Percentiles rank a stretch among this genome's conserved stretches.
Evolutionary conservation across 1,140 invertebrate genomes (phyloP).

Genomic region (Megalopta genalis): DNA sequence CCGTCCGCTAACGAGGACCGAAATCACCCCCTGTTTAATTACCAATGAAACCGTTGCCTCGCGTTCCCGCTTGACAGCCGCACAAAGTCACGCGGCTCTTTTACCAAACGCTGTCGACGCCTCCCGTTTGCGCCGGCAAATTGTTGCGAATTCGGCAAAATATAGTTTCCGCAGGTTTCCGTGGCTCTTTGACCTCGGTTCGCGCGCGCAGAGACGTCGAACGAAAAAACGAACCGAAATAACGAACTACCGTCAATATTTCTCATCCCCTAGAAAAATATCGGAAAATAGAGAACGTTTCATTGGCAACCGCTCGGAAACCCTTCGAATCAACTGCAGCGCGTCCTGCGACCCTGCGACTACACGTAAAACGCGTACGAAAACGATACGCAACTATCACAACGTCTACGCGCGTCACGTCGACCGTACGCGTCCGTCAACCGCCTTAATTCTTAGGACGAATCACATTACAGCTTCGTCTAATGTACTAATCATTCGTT

Average conservation of each 20-base stretch:
- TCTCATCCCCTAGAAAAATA: constrained; percentile 4
- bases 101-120: background rate
- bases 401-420: background rate
- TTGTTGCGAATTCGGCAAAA: background rate
- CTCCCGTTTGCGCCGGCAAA: too few relatives aligned
- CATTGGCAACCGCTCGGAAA: background rate
- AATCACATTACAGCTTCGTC: constrained; percentile 20
- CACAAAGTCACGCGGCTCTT: background rate
- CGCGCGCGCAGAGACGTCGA: background rate
- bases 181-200: background rate
- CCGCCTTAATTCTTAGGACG: constrained; percentile 11
- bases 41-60: background rate
- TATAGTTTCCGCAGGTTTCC: background rate
- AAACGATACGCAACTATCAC: constrained; percentile 13
- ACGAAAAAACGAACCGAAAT: background rate
- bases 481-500: constrained; percentile 6
- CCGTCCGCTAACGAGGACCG: background rate
- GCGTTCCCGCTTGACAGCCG: too few relatives aligned
- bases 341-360: background rate
- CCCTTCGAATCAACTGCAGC: background rate
- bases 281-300: constrained; percentile 14
- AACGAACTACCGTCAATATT: background rate
- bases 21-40: background rate
- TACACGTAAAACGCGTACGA: background rate
- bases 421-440: constrained; percentile 1